A percentile compares a stretch with the other conserved stretches of the same genome.
Conservation (phyloP, 2,797 vertebrate species). For the Staurois parvus region DNA sequence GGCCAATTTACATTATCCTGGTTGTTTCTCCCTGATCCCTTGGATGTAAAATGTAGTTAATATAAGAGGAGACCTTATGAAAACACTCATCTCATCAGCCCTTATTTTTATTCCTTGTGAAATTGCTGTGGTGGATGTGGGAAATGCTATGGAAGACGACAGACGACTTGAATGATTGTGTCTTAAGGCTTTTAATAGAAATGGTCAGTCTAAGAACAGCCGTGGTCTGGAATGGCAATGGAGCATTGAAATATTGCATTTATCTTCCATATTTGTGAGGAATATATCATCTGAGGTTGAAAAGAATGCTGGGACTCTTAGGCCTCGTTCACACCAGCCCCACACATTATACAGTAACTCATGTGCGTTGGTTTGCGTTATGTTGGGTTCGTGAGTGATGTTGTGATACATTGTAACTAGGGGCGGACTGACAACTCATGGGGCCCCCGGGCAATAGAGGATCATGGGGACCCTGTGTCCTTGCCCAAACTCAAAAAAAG, state of each 20-base stretch:
- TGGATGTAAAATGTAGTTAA: constrained; percentile 14
- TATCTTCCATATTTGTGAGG: background rate
- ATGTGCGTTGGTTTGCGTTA: too few species aligned
- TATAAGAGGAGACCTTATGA: constrained; percentile 14
- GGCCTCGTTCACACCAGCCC: too few species aligned
- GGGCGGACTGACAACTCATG: too few species aligned
- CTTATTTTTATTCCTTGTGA: constrained; percentile 8
- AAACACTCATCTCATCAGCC: constrained; percentile 5
- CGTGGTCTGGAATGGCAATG: background rate
- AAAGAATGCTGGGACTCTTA: background rate
- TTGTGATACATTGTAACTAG: too few species aligned
- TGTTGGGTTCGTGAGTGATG: too few species aligned
- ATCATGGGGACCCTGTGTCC: too few species aligned
- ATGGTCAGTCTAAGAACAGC: background rate
- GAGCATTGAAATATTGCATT: background rate
- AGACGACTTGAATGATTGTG: background rate
- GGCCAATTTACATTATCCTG: constrained; percentile 14
- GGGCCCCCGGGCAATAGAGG: too few species aligned
- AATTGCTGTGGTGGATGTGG: background rate
- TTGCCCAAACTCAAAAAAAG: too few species aligned
- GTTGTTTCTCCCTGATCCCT: background rate
- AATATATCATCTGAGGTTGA: background rate
- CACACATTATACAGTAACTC: too few species aligned
- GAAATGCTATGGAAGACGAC: background rate
- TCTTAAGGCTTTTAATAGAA: background rate